A percentile compares a stretch with the other conserved stretches of the same genome.
Evolutionary conservation across 1,140 invertebrate genomes (phyloP).

Genomic region (Cotesia chilonis): DNA sequence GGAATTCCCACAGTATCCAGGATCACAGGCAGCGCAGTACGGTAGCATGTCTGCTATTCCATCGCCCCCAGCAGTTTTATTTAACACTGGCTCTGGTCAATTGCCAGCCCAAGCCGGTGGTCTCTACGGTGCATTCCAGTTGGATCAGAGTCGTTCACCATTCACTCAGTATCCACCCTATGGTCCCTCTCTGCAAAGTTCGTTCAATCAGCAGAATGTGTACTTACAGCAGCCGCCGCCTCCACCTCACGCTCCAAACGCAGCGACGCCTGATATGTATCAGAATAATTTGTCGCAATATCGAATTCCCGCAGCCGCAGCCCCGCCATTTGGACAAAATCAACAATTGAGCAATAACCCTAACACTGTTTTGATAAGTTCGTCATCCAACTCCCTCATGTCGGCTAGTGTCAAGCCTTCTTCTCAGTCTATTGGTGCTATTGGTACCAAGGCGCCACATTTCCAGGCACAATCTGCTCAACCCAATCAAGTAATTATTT

Average conservation of each 20-base stretch:
- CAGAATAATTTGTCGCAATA: constrained; percentile 80
- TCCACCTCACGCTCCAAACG: constrained; percentile 63
- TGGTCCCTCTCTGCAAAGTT: constrained; percentile 67
- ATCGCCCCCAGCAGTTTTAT: constrained; percentile 80
- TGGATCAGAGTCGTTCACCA: constrained; percentile 72
- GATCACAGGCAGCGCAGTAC: constrained; percentile 70
- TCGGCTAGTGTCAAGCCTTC: constrained; percentile 88
- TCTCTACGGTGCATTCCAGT: constrained; percentile 77
- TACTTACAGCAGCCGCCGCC: constrained; percentile 73
- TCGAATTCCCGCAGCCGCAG: constrained; percentile 72
- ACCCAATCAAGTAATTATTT: constrained; percentile 60
- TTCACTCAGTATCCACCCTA: constrained; percentile 74
- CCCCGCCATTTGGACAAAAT: constrained; percentile 76
- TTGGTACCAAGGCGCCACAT: constrained; percentile 73
- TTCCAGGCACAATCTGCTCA: constrained; percentile 65
- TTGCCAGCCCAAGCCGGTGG: constrained; percentile 77
- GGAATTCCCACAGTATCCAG: constrained; percentile 63
- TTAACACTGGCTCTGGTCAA: constrained; percentile 80
- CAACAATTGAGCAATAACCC: constrained; percentile 83
- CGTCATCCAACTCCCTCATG: constrained; percentile 87
- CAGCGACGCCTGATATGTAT: constrained; percentile 81
- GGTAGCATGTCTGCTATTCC: constrained; percentile 82
- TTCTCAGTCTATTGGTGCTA: constrained; percentile 82
- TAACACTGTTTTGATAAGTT: constrained; percentile 88
- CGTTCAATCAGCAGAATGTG: constrained; percentile 75